Evolutionary conservation across 2,888 invertebrate species (phyloP).

Genomic region (Leucophenga montana): DNA sequence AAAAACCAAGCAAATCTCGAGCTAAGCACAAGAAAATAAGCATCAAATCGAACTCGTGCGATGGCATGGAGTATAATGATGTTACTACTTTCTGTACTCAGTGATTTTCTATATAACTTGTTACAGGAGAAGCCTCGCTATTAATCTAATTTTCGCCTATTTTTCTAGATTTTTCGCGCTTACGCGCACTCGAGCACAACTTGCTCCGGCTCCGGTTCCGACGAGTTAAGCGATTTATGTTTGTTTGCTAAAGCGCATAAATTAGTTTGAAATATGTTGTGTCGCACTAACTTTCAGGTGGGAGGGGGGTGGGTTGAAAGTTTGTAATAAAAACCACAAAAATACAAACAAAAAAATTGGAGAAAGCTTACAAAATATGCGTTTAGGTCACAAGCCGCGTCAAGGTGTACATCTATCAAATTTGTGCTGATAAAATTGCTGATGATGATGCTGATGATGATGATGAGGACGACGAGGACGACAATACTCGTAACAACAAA

Average conservation of each 20-base stretch:
- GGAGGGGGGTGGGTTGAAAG: not conserved
- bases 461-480: slow-evolving; percentile 47
- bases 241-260: slow-evolving; percentile 21
- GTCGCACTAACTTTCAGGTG: not conserved
- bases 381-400: not conserved
- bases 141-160: slow-evolving; percentile 57
- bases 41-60: slow-evolving; percentile 67
- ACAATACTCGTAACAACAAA: slow-evolving; percentile 15
- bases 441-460: slow-evolving; percentile 57
- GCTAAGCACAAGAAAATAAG: slow-evolving; percentile 56
- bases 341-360: not conserved
- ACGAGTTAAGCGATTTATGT: slow-evolving; percentile 13
- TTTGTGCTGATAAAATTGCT: slow-evolving; percentile 55
- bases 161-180: slow-evolving; percentile 20
- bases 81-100: slow-evolving; percentile 23
- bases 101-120: not conserved
- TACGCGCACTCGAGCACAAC: not conserved
- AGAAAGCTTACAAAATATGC: not conserved
- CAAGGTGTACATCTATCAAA: slow-evolving; percentile 62
- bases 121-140: slow-evolving; percentile 36
- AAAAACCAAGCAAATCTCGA: no score
- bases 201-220: not conserved
- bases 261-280: slow-evolving; percentile 17
- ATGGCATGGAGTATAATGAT: slow-evolving; percentile 53
- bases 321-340: not conserved